Percentiles rank a stretch among this genome's conserved stretches.
These are phyloP conservation scores for Montipora foliosa DNA, from an alignment of 64 coral and sea anemone genomes.

Conservation along the genomic window DNA sequence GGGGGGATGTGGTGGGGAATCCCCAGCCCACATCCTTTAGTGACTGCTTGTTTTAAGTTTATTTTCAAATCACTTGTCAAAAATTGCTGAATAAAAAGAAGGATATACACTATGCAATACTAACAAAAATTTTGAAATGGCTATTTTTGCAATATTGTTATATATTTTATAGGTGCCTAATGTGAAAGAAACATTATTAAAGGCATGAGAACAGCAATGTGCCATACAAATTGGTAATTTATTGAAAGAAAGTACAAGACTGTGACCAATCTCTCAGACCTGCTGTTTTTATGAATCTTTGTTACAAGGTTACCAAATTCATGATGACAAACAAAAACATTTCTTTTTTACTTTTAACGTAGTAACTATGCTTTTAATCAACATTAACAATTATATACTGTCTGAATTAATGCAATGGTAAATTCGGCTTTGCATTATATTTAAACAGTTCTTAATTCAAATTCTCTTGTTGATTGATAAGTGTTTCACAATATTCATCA, in stretches of 20 bases:
- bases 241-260: too few relatives aligned
- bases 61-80: too few relatives aligned
- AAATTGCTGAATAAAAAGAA: not conserved
- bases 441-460: conserved; percentile 7
- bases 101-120: too few relatives aligned
- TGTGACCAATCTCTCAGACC: too few relatives aligned
- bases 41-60: not conserved
- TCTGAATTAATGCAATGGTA: conserved; percentile 14
- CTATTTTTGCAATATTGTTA: too few relatives aligned
- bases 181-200: too few relatives aligned
- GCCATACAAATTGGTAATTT: too few relatives aligned
- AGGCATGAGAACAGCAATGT: too few relatives aligned
- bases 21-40: not conserved
- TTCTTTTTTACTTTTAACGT: conserved; percentile 6
- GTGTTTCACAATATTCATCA: not conserved
- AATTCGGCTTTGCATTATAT: conserved; percentile 14
- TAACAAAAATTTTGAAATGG: too few relatives aligned
- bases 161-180: too few relatives aligned
- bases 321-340: conserved; percentile 28
- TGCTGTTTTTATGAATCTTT: not conserved
- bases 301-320: not conserved
- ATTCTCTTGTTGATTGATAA: not conserved
- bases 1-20: not conserved
- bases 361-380: not conserved
- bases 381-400: conserved; percentile 38